These are phyloP conservation scores for Pachycephala philippinensis DNA, from an alignment of 2,113 vertebrate genomes.

Conservation along the genomic window DNA sequence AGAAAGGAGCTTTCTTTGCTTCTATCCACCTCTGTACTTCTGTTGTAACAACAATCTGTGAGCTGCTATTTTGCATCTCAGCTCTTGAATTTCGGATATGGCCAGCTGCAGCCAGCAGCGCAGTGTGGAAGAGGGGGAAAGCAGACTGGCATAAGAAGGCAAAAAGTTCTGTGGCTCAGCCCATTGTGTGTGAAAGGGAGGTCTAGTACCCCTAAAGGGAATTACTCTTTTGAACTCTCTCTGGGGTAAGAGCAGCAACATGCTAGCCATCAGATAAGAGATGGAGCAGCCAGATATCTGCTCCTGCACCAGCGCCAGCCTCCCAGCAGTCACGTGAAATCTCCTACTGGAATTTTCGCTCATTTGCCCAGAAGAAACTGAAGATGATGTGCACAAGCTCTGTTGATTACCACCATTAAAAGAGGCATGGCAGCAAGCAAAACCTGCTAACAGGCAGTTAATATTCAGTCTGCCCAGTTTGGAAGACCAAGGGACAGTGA, in stretches of 20 bases:
- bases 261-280: background rate
- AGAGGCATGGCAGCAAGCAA: background rate
- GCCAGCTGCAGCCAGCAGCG: fast-evolving
- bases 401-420: background rate
- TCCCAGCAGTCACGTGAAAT: background rate
- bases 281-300: background rate
- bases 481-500: background rate
- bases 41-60: background rate
- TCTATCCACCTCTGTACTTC: background rate
- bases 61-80: background rate
- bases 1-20: background rate
- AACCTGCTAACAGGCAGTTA: background rate
- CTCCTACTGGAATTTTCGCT: background rate
- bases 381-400: background rate
- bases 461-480: background rate
- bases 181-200: background rate
- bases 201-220: background rate
- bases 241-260: background rate
- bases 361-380: background rate
- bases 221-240: background rate
- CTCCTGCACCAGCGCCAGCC: background rate
- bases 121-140: background rate
- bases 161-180: background rate
- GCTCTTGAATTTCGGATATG: background rate
- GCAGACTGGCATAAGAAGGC: background rate